Base-by-base conservation (phyloP, 2,888 invertebrate genomes). In the Nematopogon swammerdamellus region DNA sequence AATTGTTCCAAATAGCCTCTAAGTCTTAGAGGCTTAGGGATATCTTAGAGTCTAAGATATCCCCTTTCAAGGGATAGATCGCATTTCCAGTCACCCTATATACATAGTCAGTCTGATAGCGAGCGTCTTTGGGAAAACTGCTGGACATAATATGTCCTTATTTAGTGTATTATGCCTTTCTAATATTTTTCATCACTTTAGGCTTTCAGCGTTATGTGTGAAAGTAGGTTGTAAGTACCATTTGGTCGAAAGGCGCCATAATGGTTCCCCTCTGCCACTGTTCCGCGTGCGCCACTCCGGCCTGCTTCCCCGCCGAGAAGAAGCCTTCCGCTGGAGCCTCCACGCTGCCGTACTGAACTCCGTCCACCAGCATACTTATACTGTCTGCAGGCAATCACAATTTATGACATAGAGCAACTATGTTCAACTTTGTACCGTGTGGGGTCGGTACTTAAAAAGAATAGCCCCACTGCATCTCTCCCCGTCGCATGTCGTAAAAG, bases 361-460 rank as follows among this genome's bases (percentile, higher is more conserved):
- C 76, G 54, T 85, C 84, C 2, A 84, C 83, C 3, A 64, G 62
- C 17, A 83, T 52, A 5, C 71, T 66, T 18, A 85, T 70, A 42
- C 71, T 68, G 51, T 81, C 84, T 84, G 61, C 2, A 67, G 65
- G 17, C 43, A 46, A n/a, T n/a, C n/a, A n/a, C n/a, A n/a, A 30
- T 36, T 44, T 29, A 52, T 18, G n/a, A 17, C 10, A 49, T 47
- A 18, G 10, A 6, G 42, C 17, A 11, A n/a, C 6, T 11, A 44
- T n/a, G 16, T n/a, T 30, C 36, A 30, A 30, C 10, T 14, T 11
- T 11, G 10, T 11, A 30, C 14, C 14, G 14, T 11, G 14, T 30
- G 10, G 36, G 10, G 36, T 11, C 36, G 36, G n/a, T n/a, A n/a
- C n/a, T n/a, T n/a, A n/a, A n/a, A n/a, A n/a, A n/a, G n/a, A n/a